phyloP scores from a whole-genome alignment of 2,888 invertebrate genomes.

The Ceriagrion tenellum region DNA sequence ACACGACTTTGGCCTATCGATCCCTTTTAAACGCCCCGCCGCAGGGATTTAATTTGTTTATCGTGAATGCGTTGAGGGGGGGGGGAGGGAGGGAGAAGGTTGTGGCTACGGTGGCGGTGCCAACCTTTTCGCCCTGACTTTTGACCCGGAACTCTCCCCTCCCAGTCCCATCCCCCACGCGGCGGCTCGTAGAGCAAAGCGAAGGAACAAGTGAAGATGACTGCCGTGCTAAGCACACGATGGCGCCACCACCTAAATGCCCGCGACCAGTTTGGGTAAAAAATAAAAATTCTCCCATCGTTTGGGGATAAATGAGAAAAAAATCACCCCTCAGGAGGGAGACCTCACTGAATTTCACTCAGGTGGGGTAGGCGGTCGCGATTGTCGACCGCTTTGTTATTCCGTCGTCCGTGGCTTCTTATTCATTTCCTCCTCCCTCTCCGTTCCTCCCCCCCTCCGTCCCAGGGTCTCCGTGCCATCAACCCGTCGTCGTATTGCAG shows the following conservation, averaged over 20 bases:
- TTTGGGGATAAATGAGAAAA: neutral
- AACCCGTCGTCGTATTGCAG: neutral
- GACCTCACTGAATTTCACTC: neutral
- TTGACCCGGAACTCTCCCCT: neutral
- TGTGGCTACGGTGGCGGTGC: neutral
- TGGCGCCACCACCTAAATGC: neutral
- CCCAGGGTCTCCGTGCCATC: neutral
- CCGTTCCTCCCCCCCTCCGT: too few species aligned
- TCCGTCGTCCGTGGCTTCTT: neutral
- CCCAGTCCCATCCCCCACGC: neutral
- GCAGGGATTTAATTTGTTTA: conserved; percentile 18
- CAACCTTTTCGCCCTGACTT: neutral
- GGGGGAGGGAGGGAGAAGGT: neutral
- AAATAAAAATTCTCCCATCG: neutral
- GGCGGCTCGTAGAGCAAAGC: neutral
- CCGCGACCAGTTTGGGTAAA: neutral
- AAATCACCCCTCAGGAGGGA: neutral
- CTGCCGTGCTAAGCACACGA: neutral
- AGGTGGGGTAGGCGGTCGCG: neutral
- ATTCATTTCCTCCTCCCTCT: neutral
- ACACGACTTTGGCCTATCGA: neutral
- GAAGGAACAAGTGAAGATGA: neutral
- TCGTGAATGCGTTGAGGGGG: neutral
- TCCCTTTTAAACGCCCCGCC: conserved; percentile 9
- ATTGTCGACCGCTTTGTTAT: neutral